Evolutionary conservation across 2,113 vertebrate species (phyloP).

Genomic region (Vidua chalybeata): DNA sequence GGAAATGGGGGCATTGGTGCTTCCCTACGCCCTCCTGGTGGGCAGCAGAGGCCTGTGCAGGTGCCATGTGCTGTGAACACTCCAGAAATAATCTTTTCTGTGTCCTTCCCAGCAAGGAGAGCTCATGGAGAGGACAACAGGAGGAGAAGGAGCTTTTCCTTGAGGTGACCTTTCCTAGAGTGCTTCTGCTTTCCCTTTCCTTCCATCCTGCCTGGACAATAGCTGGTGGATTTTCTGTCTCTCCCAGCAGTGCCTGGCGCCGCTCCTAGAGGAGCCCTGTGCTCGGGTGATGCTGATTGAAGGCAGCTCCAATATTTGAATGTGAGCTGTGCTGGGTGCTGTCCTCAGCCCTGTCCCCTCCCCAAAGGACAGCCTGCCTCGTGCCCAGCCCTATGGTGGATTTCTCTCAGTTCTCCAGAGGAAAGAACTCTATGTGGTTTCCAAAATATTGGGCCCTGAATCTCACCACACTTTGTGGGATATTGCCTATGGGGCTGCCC

Average conservation of each 20-base stretch:
- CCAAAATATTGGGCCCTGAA: neutral
- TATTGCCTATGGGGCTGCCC: neutral
- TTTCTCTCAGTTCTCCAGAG: neutral
- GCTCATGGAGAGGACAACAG: neutral
- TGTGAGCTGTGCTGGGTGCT: neutral
- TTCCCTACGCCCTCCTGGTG: neutral
- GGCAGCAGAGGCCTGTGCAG: neutral
- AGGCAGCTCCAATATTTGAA: neutral
- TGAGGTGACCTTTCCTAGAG: neutral
- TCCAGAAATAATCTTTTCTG: neutral
- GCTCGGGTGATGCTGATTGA: neutral
- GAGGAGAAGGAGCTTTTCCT: neutral
- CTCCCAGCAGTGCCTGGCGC: neutral
- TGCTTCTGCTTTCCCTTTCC: neutral
- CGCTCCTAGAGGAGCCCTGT: neutral
- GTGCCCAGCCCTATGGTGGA: neutral
- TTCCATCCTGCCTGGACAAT: neutral
- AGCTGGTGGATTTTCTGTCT: neutral
- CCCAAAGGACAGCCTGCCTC: neutral
- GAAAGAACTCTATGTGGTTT: neutral
- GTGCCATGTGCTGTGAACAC: neutral
- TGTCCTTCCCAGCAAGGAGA: neutral
- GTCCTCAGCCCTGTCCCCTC: neutral
- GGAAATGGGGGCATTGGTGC: fast-evolving
- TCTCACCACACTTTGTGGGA: neutral